Base-by-base conservation (phyloP, 1,140 invertebrate genomes). In the Lepidurus arcticus region DNA sequence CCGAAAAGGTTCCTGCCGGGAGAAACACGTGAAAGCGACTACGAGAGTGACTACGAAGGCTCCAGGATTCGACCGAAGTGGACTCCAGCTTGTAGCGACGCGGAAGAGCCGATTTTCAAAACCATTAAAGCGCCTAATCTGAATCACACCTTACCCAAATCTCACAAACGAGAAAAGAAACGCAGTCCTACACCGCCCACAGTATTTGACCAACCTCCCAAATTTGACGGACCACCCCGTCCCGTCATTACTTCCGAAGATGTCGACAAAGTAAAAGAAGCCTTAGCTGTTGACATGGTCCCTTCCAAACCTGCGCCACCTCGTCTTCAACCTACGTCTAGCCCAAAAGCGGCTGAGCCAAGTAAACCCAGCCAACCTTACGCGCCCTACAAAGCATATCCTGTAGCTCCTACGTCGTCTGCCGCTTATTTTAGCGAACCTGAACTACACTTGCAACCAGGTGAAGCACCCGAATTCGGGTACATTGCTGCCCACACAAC, bases 31-130 rank as follows among this genome's bases (percentile, higher is more conserved):
- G 90, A 85, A 86, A 90, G 90, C 82, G 91, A 93, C 82, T 92
- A 92, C 81, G 90, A 92, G 83, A 92, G 90, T 82, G 91, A 93
- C 82, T 90, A 90, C 80, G 91, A 92, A 76, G 86, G 87, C 44
- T 16, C 53, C 16, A 86, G 87, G 79, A 90, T 91, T 82, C 87
- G 87, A 77, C 86, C 90, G 0, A 84, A 89, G 42, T 92, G 91
- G 88, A 85, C 86, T 2, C 87, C 88, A 11, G 84, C 84, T 45
- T 86, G 87, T 79, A 86, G 87, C 1, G 87, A 88, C 77, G 82
- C 85, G 0, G 88, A 89, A 44, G 86, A 88, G 74, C 85, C 85
- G 65, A 82, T 85, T 8, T 90, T 88, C 80, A 88, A 87, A 81
- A 86, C 90, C 7, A 88, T 90, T 1, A 87, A 87, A 77, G 86